Evolutionary conservation across 2,113 vertebrate genomes (phyloP).

Genomic region (Thermophis baileyi): DNA sequence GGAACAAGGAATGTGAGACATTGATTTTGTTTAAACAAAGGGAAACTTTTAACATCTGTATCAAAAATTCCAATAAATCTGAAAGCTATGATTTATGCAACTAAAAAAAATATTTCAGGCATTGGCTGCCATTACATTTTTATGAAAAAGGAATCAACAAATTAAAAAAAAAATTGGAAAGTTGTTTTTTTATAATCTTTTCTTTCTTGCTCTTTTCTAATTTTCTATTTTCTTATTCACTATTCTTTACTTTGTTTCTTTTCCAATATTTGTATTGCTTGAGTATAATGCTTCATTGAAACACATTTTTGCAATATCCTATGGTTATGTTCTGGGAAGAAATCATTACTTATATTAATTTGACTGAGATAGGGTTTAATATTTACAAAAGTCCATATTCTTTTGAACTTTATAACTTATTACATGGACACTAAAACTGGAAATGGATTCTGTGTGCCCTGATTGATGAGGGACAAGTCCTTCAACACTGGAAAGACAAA

Average conservation of each 20-base stretch:
- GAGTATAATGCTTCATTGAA: background rate
- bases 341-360: background rate
- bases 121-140: background rate
- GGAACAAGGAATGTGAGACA: background rate
- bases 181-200: background rate
- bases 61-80: background rate
- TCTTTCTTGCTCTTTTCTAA: background rate
- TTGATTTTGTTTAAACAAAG: background rate
- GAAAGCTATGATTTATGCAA: background rate
- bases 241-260: background rate
- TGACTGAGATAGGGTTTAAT: background rate
- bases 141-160: background rate
- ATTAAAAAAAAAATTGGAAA: background rate
- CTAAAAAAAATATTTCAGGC: background rate
- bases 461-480: background rate
- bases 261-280: background rate
- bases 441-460: background rate
- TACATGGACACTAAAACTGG: background rate
- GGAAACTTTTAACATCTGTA: background rate
- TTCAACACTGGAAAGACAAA: background rate
- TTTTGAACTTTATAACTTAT: background rate
- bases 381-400: background rate
- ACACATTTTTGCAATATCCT: background rate
- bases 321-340: background rate
- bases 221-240: background rate